phyloP scores from a whole-genome alignment of 2,888 invertebrate genomes.

The Nemotelus nigrinus region DNA sequence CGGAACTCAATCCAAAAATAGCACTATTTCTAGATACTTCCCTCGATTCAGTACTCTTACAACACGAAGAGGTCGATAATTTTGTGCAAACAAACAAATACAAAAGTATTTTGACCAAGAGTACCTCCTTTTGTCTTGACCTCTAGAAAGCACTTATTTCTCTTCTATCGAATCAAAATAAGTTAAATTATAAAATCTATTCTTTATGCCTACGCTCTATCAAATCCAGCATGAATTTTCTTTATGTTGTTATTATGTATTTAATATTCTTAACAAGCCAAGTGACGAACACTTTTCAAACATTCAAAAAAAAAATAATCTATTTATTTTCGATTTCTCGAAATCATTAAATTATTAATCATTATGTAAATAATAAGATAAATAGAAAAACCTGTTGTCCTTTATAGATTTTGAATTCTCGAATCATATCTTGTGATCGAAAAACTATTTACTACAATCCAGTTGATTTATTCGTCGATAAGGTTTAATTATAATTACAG shows the following conservation, averaged over 20 bases:
- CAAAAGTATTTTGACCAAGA: constrained; percentile 35
- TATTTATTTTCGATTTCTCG: constrained; percentile 29
- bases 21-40: neutral
- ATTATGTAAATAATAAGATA: neutral
- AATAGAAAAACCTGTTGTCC: no score
- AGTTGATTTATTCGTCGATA: no score
- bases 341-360: constrained; percentile 43
- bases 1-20: constrained; percentile 16
- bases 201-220: neutral
- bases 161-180: neutral
- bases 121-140: constrained; percentile 27
- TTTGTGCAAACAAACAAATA: constrained; percentile 7
- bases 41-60: neutral
- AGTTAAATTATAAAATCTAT: constrained; percentile 5
- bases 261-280: constrained; percentile 4
- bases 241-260: constrained; percentile 27
- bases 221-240: neutral
- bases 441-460: neutral
- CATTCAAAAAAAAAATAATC: constrained; percentile 2
- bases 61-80: neutral
- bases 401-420: neutral
- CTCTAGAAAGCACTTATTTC: neutral
- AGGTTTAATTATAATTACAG: no score
- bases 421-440: neutral
- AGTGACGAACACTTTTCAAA: neutral